Base-by-base conservation (phyloP, 1,140 invertebrate species). In the Zophobas morio region DNA sequence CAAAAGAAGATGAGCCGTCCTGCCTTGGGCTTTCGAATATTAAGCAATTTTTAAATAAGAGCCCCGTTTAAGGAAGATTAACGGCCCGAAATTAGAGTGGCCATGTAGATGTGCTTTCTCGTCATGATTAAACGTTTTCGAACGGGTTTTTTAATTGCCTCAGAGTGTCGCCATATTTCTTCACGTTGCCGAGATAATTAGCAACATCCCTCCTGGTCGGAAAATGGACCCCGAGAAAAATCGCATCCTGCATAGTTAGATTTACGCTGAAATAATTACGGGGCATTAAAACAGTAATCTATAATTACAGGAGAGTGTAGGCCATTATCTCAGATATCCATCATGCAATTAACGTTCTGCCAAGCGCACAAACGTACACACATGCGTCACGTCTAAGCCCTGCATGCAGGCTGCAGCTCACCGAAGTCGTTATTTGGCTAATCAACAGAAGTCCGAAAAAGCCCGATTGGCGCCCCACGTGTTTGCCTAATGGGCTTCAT, bases 31-130 rank as follows among this genome's bases (percentile, higher is more conserved):
- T 20, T 51, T 60, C 42, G 71, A 72, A 74, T 78, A 78, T 78
- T 78, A 70, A 78, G 57, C 77, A 78, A 74, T 78, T 78, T 78
- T 78, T 78, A 54, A 78, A 60, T 47, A 71, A 76, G 42, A 76
- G 60, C 47, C 33, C 57, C 66, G 53, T 70, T 63, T 71, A 53
- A 72, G 53, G 70, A 72, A 73, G 71, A 73, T 73, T 73, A 73
- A 73, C 71, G 51, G 60, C 60, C 33, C 35, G 57, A 63, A 63
- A 63, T 63, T 63, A 63, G 57, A 63, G 6, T 63, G 36, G 60
- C n/a, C 49, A 20, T 20, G 42, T 20, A 20, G 42, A 46, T 3
- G 49, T 20, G 49, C 49, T 20, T 66, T 36, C 42, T 32, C 35
- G 6, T 6, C 33, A 20, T 39, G 37, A 66, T 42, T 66, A 46